These are phyloP conservation scores for Plagodis dolabraria DNA, from an alignment of 2,888 invertebrate species.

Conservation along the genomic window DNA sequence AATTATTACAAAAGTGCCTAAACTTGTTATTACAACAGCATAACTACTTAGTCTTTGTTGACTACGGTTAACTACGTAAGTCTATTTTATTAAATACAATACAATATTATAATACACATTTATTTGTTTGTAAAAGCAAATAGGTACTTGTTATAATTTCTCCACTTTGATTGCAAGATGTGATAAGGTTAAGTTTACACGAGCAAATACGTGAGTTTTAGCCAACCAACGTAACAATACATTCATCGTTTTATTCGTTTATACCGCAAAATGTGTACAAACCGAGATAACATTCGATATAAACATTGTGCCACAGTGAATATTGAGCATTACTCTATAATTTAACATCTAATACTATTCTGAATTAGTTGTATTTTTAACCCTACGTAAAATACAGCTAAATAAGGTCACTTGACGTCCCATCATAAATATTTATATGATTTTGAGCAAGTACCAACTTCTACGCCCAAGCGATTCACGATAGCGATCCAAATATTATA, in stretches of 20 bases:
- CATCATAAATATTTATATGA: constrained; percentile 22
- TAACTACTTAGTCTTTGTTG: constrained; percentile 7
- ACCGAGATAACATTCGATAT: no score
- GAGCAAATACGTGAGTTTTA: background rate
- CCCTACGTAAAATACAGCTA: background rate
- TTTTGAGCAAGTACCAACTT: constrained; percentile 31
- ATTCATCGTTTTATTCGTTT: no score
- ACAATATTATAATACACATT: background rate
- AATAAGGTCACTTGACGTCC: constrained; percentile 30
- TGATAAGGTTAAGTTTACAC: background rate
- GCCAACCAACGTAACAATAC: background rate
- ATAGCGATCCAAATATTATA: constrained; percentile 6
- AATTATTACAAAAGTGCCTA: constrained; percentile 40
- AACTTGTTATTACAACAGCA: constrained; percentile 8
- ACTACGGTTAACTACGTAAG: constrained; percentile 2
- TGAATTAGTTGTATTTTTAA: background rate
- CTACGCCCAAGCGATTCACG: constrained; percentile 1
- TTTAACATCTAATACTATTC: constrained; percentile 7
- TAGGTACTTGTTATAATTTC: background rate
- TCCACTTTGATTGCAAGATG: background rate
- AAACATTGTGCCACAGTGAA: constrained; percentile 15
- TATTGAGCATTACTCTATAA: constrained; percentile 20
- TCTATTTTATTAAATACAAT: background rate
- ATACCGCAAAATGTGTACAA: no score
- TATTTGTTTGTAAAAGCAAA: constrained; percentile 3